Base-by-base conservation (phyloP, 30 jellyfish, hydroid and myxozoan genomes). In the Morbakka virulenta region DNA sequence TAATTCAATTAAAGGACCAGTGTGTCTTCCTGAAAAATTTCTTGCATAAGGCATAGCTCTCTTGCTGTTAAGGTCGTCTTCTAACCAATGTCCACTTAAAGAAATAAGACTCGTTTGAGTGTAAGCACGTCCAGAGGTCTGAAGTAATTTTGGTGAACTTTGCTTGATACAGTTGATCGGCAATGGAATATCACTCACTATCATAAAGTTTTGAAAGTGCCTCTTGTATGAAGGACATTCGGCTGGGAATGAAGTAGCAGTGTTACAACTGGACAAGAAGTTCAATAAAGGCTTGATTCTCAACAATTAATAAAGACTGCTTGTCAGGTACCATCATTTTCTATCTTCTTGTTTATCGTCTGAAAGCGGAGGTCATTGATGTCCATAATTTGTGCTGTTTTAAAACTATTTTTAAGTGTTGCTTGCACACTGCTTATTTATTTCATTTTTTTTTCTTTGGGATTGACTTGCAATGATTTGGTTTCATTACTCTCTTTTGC, bases 81-180 rank as follows among this genome's bases (percentile, higher is more conserved):
- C 82, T 23, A 75, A 75, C 90, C 96, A 85, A 34, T 77, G 86
- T 34, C 72, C 94, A 30, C 89, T 72, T 23, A 72, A 30, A 28
- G 81, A 64, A 1, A 75, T 84, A 77, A 74, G 95, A 84, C 52
- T 75, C 95, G 61, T 84, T 30, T 64, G 96, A 70, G 35, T 76
- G 23, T 49, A 82, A 52, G 78, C 92, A 85, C 53, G 95, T 76
- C 96, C 86, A 85, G 48, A 74, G 41, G 83, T 84, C 80, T 66
- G 95, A 74, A 35, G 95, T 74, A 36, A 85, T 72, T 0, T 77
- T 50, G 41, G 77, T 66, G 30, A n/a, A 77, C 83, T 85, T 74
- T 0, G 82, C 96, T 73, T 47, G 32, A 17, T 63, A 62, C 52
- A 82, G 13, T 62, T 71, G 71, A 22, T 47, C 87, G n/a, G 80